These are phyloP conservation scores for Spea bombifrons DNA, from an alignment of 2,113 vertebrate genomes.

Conservation along the genomic window DNA sequence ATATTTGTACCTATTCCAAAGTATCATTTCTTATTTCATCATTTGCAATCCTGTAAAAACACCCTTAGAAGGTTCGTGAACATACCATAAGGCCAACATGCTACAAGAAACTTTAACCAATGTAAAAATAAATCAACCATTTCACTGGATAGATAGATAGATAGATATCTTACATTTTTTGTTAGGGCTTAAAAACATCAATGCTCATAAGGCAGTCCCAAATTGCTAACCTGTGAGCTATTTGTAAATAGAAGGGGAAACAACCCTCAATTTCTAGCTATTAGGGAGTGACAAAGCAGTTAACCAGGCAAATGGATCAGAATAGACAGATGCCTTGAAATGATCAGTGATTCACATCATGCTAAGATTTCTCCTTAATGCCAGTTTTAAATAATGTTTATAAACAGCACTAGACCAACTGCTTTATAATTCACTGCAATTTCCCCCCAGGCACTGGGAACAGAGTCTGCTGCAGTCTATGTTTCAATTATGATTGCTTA, in stretches of 20 bases:
- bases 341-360: constrained; percentile 23
- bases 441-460: constrained; percentile 23
- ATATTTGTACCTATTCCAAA: too few relatives aligned
- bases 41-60: too few relatives aligned
- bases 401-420: constrained; percentile 34
- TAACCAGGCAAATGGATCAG: constrained; percentile 30
- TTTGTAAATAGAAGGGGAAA: background rate
- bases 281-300: constrained; percentile 51
- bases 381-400: constrained; percentile 46
- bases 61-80: too few relatives aligned
- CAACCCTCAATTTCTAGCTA: constrained; percentile 16
- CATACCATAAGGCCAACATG: too few relatives aligned
- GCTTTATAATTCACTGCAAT: constrained; percentile 41
- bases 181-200: constrained; percentile 1
- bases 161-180: background rate
- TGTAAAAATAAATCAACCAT: too few relatives aligned
- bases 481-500: constrained; percentile 39
- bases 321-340: constrained; percentile 30
- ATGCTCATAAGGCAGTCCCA: background rate
- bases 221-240: constrained; percentile 50
- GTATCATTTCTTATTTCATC: too few relatives aligned
- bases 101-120: too few relatives aligned
- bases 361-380: constrained; percentile 37
- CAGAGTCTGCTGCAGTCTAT: constrained; percentile 7
- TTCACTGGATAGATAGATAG: too few relatives aligned